Evolutionary conservation across 2,113 vertebrate genomes (phyloP).

Genomic region (Polypterus senegalus): DNA sequence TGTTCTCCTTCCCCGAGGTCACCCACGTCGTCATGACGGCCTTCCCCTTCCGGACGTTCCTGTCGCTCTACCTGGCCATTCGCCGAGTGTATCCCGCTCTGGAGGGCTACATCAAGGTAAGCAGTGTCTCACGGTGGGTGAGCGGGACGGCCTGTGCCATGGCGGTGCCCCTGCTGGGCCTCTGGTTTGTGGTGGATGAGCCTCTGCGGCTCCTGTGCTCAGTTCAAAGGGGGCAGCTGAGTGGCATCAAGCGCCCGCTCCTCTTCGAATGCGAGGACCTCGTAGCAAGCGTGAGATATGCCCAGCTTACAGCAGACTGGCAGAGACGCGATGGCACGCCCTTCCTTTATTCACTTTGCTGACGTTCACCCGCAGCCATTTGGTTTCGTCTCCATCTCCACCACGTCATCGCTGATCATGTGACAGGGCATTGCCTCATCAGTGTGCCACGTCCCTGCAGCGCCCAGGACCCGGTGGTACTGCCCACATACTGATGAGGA

Average conservation of each 20-base stretch:
- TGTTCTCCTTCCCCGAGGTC: conserved; percentile 78
- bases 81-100: conserved; percentile 71
- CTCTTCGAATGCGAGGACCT: background rate
- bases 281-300: background rate
- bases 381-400: background rate
- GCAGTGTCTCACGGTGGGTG: background rate
- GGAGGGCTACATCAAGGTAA: conserved; percentile 75
- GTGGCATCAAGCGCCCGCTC: conserved; percentile 4
- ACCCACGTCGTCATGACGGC: conserved; percentile 72
- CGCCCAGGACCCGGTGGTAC: too few relatives aligned
- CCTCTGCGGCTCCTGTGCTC: background rate
- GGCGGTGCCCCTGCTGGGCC: too few relatives aligned
- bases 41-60: conserved; percentile 58
- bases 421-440: too few relatives aligned
- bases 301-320: conserved; percentile 7
- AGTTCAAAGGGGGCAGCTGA: background rate
- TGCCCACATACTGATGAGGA: too few relatives aligned
- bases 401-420: too few relatives aligned
- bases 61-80: conserved; percentile 64
- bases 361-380: background rate
- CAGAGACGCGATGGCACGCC: background rate
- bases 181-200: too few relatives aligned
- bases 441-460: too few relatives aligned
- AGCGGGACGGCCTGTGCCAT: background rate
- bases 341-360: background rate